Evolutionary conservation across 1,140 invertebrate genomes (phyloP).

Genomic region (Fopius arisanus): DNA sequence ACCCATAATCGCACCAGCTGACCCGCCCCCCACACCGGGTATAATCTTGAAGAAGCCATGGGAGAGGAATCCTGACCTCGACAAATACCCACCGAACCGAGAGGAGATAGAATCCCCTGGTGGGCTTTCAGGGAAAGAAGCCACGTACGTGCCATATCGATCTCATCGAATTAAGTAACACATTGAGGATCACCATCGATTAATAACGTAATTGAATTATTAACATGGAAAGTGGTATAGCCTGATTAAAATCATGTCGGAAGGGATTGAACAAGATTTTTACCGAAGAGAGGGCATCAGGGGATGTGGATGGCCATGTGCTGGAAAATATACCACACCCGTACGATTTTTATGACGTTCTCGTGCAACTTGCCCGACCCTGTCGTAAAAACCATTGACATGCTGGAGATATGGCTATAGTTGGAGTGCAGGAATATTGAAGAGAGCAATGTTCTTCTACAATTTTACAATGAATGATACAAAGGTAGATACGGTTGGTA

Average conservation of each 20-base stretch:
- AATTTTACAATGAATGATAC: not conserved
- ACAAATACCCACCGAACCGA: not conserved
- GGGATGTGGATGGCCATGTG: no score
- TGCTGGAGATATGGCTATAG: not conserved
- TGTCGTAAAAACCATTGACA: conserved; percentile 7
- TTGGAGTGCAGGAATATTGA: not conserved
- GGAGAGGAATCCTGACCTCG: not conserved
- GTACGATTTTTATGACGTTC: not conserved
- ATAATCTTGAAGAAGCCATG: not conserved
- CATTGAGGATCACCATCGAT: not conserved
- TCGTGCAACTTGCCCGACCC: not conserved
- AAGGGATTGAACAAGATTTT: not conserved
- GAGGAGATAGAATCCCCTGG: not conserved
- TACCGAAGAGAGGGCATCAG: no score
- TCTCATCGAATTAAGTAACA: not conserved
- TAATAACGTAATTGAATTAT: not conserved
- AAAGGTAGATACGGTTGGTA: not conserved
- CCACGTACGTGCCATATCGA: not conserved
- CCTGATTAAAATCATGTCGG: not conserved
- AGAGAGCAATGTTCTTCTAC: not conserved
- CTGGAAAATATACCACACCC: not conserved
- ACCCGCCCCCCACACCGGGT: not conserved
- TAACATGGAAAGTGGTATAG: not conserved
- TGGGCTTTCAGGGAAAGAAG: not conserved
- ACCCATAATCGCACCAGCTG: not conserved